Base-by-base conservation (phyloP, 2,888 invertebrate genomes). In the Drosophila meridionalis region DNA sequence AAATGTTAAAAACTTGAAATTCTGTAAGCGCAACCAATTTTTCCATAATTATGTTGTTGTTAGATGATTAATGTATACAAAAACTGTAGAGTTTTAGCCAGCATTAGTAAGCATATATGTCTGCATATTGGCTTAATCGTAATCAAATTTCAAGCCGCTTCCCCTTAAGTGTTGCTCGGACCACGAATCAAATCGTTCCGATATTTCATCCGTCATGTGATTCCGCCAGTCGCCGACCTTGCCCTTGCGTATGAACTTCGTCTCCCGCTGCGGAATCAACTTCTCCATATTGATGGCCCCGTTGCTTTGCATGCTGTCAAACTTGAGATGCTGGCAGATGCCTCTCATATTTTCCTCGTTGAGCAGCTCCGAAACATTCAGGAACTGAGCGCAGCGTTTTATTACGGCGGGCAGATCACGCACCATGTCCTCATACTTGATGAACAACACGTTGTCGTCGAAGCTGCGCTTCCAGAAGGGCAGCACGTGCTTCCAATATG, bases 401-500 rank as follows among this genome's bases (percentile, higher is more conserved):
- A 98, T 94, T 0, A 95, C 95, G 0, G 94, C 94, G 0, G 94
- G 94, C 28, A 97, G 94, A 92, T 98, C 96, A 61, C 94, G 94
- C 86, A 96, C 96, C 95, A 97, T 96, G 69, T 97, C 96, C 93
- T 97, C 97, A 89, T 97, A 97, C 82, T 96, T 96, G 55, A 97
- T 93, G 91, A 97, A 96, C 8, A 97, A 93, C 2, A 97, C 93
- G 87, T 97, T 97, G 0, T 95, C 94, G 60, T 96, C 95, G 80
- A 96, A 91, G 28, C 95, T 94, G 55, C 94, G 94, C 64, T 95
- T 94, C 97, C 97, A 97, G 91, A 96, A 97, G 60, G 95, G 94
- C 93, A 93, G 92, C 76, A 94, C 94, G 91, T 96, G 96, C 80
- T 94, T 94, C 95, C 95, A 95, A 40, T 96, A 94, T 0, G 95